Conservation (phyloP, 2,113 vertebrate genomes). For the Seriola rivoliana region DNA sequence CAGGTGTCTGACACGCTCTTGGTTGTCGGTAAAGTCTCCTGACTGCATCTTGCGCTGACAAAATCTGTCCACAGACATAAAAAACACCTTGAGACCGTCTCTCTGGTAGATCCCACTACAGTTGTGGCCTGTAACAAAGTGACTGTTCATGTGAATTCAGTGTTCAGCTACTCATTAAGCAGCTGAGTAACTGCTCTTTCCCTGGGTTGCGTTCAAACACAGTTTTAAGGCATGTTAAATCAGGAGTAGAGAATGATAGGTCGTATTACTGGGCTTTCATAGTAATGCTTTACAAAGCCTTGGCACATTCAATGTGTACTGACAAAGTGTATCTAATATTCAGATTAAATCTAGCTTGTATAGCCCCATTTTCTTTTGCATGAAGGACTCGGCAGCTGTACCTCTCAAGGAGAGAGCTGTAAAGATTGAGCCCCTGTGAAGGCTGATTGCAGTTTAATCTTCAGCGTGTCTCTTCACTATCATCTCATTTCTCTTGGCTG, state of each 20-base stretch:
- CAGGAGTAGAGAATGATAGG: background rate
- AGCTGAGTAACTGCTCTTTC: background rate
- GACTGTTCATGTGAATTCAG: background rate
- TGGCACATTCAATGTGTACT: background rate
- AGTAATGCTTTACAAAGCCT: background rate
- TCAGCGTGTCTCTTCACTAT: constrained; percentile 2
- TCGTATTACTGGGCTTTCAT: background rate
- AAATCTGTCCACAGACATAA: too few species aligned
- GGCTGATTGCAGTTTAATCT: constrained; percentile 34
- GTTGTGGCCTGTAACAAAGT: too few species aligned
- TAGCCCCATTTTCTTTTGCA: constrained; percentile 1
- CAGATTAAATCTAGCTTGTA: background rate
- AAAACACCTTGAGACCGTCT: too few species aligned
- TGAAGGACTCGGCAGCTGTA: background rate
- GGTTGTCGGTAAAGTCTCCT: too few species aligned
- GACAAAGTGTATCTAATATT: background rate
- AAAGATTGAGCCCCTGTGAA: constrained; percentile 18
- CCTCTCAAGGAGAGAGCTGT: constrained; percentile 2
- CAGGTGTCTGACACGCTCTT: too few species aligned
- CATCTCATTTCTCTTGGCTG: constrained; percentile 19
- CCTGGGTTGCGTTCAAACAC: too few species aligned
- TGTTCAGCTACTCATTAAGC: background rate
- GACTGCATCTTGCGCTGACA: too few species aligned
- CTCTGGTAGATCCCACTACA: too few species aligned
- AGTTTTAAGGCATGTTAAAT: background rate